phyloP scores from a whole-genome alignment of 2,113 vertebrate species.

The Cyprinodon brontotheroides region DNA sequence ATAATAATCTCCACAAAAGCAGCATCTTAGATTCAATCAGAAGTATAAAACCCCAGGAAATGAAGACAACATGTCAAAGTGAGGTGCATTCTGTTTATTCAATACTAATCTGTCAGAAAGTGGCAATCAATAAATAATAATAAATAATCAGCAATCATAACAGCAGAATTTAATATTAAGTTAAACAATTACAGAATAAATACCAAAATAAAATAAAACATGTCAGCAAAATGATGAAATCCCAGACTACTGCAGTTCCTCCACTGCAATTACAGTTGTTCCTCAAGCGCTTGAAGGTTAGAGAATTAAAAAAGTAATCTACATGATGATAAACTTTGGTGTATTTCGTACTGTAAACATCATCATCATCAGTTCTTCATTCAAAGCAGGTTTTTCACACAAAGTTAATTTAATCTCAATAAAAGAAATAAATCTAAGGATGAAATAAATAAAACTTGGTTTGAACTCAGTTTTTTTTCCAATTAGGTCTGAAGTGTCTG shows the following conservation, averaged over 20 bases:
- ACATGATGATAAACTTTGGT: neutral
- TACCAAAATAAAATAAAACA: constrained; percentile 20
- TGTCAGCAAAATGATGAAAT: constrained; percentile 26
- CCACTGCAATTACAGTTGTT: neutral
- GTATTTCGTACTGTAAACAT: constrained; percentile 43
- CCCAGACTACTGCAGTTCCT: neutral
- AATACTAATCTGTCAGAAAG: neutral
- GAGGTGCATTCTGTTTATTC: constrained; percentile 38
- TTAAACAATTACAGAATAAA: constrained; percentile 67
- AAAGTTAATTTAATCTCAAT: neutral
- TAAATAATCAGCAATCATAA: constrained; percentile 51
- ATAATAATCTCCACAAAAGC: neutral
- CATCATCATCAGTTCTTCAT: constrained; percentile 3
- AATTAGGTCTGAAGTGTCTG: neutral
- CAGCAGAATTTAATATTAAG: constrained; percentile 29
- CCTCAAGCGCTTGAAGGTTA: neutral
- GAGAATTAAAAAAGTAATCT: neutral
- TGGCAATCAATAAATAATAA: constrained; percentile 66
- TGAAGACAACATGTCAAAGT: neutral
- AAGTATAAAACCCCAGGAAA: neutral
- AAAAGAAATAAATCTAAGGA: neutral
- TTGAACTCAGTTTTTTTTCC: neutral
- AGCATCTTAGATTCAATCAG: neutral
- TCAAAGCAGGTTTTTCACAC: neutral
- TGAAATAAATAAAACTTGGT: neutral